Percentiles rank a stretch among this genome's conserved stretches.
Conservation (phyloP, 2,113 vertebrate species). For the Mionectes macconnelli region DNA sequence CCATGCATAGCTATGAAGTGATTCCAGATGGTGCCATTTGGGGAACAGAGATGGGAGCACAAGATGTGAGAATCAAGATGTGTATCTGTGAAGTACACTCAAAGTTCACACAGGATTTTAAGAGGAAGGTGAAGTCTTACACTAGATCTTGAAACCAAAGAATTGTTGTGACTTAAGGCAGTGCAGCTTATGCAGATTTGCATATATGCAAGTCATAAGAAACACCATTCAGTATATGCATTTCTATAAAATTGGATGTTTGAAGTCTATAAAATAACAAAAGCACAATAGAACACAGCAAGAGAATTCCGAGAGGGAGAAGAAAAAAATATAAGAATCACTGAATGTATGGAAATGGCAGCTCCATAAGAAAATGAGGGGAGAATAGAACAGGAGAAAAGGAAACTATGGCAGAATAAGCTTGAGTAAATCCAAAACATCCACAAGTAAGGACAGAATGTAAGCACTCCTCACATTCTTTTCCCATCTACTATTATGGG, state of each 20-base stretch:
- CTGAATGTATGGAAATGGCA: background rate
- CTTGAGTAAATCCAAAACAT: background rate
- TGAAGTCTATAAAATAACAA: background rate
- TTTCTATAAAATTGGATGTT: background rate
- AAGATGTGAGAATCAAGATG: background rate
- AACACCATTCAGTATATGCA: background rate
- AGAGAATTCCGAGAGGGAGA: background rate
- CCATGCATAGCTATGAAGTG: background rate
- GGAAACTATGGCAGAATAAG: background rate
- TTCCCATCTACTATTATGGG: background rate
- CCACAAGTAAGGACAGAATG: background rate
- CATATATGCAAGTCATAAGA: background rate
- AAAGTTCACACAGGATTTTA: background rate
- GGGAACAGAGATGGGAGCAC: background rate
- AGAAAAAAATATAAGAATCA: background rate
- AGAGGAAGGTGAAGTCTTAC: background rate
- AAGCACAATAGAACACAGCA: background rate
- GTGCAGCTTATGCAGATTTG: background rate
- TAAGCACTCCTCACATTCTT: background rate
- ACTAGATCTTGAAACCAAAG: background rate
- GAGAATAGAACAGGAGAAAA: background rate
- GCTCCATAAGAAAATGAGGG: background rate
- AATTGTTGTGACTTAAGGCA: background rate
- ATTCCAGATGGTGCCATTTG: slow-evolving; percentile 51
- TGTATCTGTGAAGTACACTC: background rate